phyloP scores from a whole-genome alignment of 2,797 vertebrate genomes.

The Myotis planiceps region DNA sequence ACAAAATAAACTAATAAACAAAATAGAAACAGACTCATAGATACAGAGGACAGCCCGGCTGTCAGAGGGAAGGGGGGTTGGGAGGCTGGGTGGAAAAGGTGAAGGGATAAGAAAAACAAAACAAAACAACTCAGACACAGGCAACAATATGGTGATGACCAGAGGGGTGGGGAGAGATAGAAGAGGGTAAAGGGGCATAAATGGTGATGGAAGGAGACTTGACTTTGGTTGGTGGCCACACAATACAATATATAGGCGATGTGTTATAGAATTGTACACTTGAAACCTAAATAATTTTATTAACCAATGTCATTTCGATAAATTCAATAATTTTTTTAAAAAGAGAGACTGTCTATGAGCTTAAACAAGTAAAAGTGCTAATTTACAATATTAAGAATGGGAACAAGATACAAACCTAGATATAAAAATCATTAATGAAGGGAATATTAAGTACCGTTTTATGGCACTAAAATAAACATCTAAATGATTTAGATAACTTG shows the following conservation, averaged over 20 bases:
- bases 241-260: background rate
- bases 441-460: background rate
- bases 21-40: background rate
- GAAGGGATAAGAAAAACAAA: background rate
- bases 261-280: background rate
- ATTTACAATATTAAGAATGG: background rate
- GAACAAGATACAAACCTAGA: background rate
- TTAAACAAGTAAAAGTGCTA: background rate
- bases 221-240: background rate
- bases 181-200: background rate
- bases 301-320: background rate
- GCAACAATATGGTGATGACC: too few relatives aligned
- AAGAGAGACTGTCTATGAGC: background rate
- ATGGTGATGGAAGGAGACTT: background rate
- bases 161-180: background rate
- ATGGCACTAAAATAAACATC: background rate
- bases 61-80: background rate
- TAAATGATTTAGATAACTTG: background rate
- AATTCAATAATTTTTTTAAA: background rate
- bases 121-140: background rate
- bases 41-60: background rate
- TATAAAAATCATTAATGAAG: background rate
- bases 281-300: background rate
- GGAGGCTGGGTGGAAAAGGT: background rate
- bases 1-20: background rate